A percentile compares a stretch with the other conserved stretches of the same genome.
Evolutionary conservation across 2,888 invertebrate species (phyloP).

Genomic region (Nycteola revayana): DNA sequence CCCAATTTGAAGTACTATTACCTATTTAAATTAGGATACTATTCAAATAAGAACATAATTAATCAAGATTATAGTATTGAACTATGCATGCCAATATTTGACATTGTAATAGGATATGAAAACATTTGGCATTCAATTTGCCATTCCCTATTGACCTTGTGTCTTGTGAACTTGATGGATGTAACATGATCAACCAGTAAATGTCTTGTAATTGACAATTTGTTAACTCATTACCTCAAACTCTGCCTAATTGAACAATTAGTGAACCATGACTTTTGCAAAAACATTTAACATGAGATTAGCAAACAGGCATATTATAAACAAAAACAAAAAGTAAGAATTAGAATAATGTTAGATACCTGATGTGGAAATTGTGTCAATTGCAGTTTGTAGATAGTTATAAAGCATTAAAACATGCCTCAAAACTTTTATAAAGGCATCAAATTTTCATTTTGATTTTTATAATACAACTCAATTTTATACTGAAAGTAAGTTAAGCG

Average conservation of each 20-base stretch:
- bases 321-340: conserved; percentile 4
- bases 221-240: conserved; percentile 11
- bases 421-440: neutral
- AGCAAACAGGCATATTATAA: conserved; percentile 14
- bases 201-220: conserved; percentile 28
- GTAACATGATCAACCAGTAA: conserved; percentile 37
- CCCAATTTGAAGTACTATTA: too few species aligned
- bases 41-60: too few species aligned
- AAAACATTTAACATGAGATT: conserved; percentile 16
- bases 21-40: too few species aligned
- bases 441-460: too few species aligned
- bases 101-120: conserved; percentile 22
- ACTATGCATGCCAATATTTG: too few species aligned
- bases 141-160: conserved; percentile 36
- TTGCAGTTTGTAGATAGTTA: conserved; percentile 64
- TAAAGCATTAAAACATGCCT: neutral
- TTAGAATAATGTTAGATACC: conserved; percentile 4
- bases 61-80: too few species aligned
- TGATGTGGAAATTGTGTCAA: conserved; percentile 44
- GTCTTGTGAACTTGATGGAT: conserved; percentile 32
- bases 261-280: conserved; percentile 3
- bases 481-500: too few species aligned
- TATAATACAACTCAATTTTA: too few species aligned
- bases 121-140: conserved; percentile 32
- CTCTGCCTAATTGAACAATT: conserved; percentile 26